Base-by-base conservation (phyloP, 2,888 invertebrate genomes). In the Nymphalis c-album region DNA sequence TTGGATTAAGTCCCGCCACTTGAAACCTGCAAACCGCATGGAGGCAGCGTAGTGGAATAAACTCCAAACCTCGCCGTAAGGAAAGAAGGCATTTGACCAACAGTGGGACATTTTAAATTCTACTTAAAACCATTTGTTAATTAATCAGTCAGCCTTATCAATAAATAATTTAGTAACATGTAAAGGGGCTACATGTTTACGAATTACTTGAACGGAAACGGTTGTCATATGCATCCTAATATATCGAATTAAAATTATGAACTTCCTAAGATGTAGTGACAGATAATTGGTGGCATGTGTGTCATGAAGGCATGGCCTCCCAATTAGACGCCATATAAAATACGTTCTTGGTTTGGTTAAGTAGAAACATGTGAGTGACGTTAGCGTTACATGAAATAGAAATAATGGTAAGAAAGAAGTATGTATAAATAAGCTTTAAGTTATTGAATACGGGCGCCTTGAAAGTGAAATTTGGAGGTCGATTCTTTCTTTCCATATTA, bases 251-350 rank as follows among this genome's bases (percentile, higher is more conserved):
- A 59, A 70, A 64, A 68, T 62, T 67, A 65, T 69, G 51, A 57
- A 65, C 58, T 60, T 68, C 60, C 20, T 67, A 58, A 70, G 64
- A 47, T 48, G 31, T 60, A 64, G 47, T 61, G 69, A 72, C 66
- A 71, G 63, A 70, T 72, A 75, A 75, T 73, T 74, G 68, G 68
- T 59, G 69, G 62, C 75, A 74, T 63, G 67, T 69, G 75, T 69
- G 63, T 63, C 64, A 68, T 68, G 60, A 65, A 66, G 61, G 59
- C 67, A 63, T 57, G 47, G 65, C 46, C 59, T 64, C 65, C 69
- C 71, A 69, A 70, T 74, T 51, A 70, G 51, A 60, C 59, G 60
- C 22, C 62, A 72, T 64, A 53, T 71, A 64, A 65, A 70, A 64
- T 66, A 64, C 67, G 57, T 51, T 70, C 60, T 60, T 68, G 61